A percentile compares a stretch with the other conserved stretches of the same genome.
These are phyloP conservation scores for Heterodera schachtii DNA, from an alignment of 1,140 invertebrate genomes.

Conservation along the genomic window DNA sequence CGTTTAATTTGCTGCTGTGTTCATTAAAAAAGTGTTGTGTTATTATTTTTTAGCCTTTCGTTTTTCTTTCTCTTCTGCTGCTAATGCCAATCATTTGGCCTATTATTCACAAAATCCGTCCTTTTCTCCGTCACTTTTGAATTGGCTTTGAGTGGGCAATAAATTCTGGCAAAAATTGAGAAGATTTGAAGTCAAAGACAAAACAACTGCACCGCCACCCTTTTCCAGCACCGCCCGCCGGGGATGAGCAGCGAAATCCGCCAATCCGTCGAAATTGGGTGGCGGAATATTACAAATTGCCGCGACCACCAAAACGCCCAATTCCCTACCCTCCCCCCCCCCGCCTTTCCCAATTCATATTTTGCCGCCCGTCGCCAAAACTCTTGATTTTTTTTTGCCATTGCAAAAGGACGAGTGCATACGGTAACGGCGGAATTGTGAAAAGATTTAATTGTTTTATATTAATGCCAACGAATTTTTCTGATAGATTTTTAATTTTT, in stretches of 20 bases:
- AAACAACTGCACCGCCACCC: not conserved
- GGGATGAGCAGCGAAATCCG: not conserved
- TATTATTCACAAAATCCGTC: too few relatives aligned
- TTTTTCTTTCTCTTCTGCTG: too few relatives aligned
- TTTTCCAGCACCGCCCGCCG: not conserved
- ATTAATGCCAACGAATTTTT: not conserved
- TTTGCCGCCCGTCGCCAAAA: not conserved
- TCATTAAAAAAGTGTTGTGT: too few relatives aligned
- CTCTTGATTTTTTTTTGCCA: not conserved
- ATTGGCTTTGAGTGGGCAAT: not conserved
- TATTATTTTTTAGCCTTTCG: too few relatives aligned
- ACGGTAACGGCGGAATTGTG: too few relatives aligned
- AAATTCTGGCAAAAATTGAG: not conserved
- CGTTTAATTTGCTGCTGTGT: too few relatives aligned
- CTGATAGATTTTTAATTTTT: not conserved
- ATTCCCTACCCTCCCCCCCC: too few relatives aligned
- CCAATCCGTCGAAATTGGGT: not conserved
- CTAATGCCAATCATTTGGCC: too few relatives aligned
- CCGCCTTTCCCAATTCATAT: too few relatives aligned
- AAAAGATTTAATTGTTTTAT: not conserved
- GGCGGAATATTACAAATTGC: constrained; percentile 1
- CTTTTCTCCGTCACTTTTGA: not conserved
- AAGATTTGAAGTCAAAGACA: not conserved
- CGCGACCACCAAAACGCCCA: not conserved
- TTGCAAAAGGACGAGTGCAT: not conserved